phyloP scores from a whole-genome alignment of 2,113 vertebrate species.

The Brachypteracias leptosomus region DNA sequence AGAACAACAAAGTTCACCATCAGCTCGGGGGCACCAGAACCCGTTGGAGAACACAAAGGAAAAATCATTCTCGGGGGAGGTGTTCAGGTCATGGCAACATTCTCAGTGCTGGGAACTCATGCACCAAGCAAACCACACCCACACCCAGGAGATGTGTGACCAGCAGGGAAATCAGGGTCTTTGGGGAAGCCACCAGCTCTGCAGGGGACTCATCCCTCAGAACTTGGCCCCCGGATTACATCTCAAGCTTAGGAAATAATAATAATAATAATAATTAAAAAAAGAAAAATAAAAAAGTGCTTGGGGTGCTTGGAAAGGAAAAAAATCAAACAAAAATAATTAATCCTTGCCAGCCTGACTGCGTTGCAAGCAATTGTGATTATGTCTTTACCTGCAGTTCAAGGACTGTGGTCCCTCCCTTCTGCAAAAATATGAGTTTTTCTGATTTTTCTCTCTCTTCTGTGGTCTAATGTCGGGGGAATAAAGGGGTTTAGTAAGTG shows the following conservation, averaged over 20 bases:
- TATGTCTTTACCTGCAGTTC: constrained; percentile 80
- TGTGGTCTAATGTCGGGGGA: constrained; percentile 78
- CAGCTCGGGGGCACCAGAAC: constrained; percentile 32
- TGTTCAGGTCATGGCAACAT: not conserved
- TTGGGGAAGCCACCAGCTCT: not conserved
- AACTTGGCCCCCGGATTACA: not conserved
- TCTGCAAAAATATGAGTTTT: constrained; percentile 80
- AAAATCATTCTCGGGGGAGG: constrained; percentile 15
- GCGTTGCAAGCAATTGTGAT: constrained; percentile 13
- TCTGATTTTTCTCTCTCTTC: constrained; percentile 82
- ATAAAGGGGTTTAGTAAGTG: constrained; percentile 64
- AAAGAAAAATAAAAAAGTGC: not conserved
- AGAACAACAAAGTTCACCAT: constrained; percentile 66
- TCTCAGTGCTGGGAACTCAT: constrained; percentile 25
- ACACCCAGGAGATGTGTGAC: not conserved
- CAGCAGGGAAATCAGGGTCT: not conserved
- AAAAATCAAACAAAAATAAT: constrained; percentile 11
- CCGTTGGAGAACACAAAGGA: constrained; percentile 10
- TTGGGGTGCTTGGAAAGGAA: constrained; percentile 11
- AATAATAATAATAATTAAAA: not conserved
- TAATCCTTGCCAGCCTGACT: not conserved
- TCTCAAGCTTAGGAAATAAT: not conserved
- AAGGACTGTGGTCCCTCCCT: constrained; percentile 79
- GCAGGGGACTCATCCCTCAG: not conserved
- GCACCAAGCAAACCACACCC: not conserved